Conservation (phyloP, 92 coral and sea anemone genomes). For the Chrysogorgia sp. region DNA sequence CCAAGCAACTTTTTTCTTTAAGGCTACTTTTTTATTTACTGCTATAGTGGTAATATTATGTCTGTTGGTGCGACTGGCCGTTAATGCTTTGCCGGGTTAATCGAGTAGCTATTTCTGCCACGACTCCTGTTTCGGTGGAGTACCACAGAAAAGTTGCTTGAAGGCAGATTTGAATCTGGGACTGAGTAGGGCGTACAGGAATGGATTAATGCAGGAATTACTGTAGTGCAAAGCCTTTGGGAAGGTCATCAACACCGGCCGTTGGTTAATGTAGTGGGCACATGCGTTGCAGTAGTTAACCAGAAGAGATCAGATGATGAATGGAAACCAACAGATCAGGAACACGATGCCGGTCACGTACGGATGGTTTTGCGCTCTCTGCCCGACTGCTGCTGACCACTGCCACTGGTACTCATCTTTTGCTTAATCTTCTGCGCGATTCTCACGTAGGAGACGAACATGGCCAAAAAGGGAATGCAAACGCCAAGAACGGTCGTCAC, state of each 20-base stretch:
- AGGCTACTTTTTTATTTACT: too few relatives aligned
- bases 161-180: conserved; percentile 40
- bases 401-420: background rate
- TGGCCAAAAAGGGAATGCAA: conserved; percentile 14
- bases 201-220: conserved; percentile 22
- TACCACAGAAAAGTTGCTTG: conserved; percentile 9
- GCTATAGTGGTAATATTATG: background rate
- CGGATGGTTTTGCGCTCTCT: conserved; percentile 35
- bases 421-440: conserved; percentile 19
- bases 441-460: background rate
- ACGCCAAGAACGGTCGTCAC: conserved; percentile 14
- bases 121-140: background rate
- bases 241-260: conserved; percentile 8
- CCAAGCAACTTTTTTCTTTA: too few relatives aligned
- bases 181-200: conserved; percentile 30
- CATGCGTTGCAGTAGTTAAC: conserved; percentile 19
- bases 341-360: conserved; percentile 2
- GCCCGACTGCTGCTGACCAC: background rate
- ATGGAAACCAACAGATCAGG: conserved; percentile 33
- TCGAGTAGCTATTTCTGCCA: background rate
- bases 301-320: conserved; percentile 16
- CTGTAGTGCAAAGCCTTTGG: conserved; percentile 18
- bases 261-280: conserved; percentile 1
- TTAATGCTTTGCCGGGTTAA: background rate
- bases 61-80: background rate